phyloP scores from a whole-genome alignment of 2,113 vertebrate species.

The Pampusana beccarii region DNA sequence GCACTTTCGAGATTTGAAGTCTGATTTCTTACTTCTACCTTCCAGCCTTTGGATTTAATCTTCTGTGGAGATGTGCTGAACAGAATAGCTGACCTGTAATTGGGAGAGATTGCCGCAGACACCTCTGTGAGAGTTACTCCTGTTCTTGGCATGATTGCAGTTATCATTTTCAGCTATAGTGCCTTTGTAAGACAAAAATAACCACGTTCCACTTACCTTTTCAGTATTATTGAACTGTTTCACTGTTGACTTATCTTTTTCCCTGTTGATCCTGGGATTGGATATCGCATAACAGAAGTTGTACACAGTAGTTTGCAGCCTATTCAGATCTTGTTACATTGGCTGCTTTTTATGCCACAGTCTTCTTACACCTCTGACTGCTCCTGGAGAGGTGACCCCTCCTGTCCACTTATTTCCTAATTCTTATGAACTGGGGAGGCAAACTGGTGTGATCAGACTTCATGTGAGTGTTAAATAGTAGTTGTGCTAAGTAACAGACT shows the following conservation, averaged over 20 bases:
- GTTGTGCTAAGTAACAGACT: background rate
- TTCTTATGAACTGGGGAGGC: background rate
- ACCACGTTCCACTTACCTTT: background rate
- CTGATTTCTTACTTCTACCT: background rate
- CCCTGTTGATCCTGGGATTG: background rate
- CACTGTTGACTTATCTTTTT: background rate
- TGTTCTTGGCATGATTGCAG: background rate
- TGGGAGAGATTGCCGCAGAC: background rate
- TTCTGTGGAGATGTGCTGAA: background rate
- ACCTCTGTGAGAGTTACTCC: background rate
- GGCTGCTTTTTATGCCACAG: background rate
- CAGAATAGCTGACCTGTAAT: conserved; percentile 1
- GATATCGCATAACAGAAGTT: background rate
- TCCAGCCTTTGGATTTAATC: background rate
- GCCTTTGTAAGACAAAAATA: conserved; percentile 4
- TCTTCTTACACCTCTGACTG: background rate
- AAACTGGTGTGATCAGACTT: background rate
- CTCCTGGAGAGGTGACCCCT: background rate
- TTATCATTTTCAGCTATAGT: background rate
- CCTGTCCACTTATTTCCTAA: background rate
- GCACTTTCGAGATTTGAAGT: background rate
- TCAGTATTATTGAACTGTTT: background rate
- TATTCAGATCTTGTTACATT: background rate
- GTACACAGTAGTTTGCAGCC: background rate
- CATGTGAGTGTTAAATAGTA: background rate